Evolutionary conservation across 1,140 invertebrate species (phyloP).

Genomic region (Drosophila sechellia): DNA sequence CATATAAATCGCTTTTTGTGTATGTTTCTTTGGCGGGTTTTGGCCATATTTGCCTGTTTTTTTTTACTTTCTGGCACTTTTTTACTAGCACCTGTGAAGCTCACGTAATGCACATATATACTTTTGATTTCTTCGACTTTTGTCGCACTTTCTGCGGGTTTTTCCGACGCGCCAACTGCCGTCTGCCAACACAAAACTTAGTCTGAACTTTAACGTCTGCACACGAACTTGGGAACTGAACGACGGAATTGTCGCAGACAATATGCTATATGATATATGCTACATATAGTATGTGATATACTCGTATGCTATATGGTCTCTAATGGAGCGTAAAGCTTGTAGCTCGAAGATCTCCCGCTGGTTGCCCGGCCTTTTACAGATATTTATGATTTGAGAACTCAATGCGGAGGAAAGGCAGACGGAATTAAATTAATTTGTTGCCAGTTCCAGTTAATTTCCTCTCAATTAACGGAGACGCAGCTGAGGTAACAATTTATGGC

Average conservation of each 20-base stretch:
- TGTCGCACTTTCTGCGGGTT: constrained; percentile 54
- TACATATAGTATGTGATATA: not conserved
- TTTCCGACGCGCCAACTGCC: constrained; percentile 66
- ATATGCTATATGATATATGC: constrained; percentile 6
- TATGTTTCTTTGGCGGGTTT: constrained; percentile 15
- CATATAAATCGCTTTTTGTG: constrained; percentile 61
- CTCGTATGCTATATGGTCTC: constrained; percentile 31
- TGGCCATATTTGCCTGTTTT: constrained; percentile 9
- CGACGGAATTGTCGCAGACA: constrained; percentile 30
- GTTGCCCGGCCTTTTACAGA: constrained; percentile 72
- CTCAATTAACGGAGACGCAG: constrained; percentile 65
- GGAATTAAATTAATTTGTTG: constrained; percentile 75
- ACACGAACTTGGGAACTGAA: constrained; percentile 30
- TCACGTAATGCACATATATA: constrained; percentile 34
- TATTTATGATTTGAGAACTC: constrained; percentile 80
- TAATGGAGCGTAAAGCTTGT: constrained; percentile 64
- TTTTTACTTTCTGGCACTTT: constrained; percentile 23
- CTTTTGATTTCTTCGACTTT: constrained; percentile 22
- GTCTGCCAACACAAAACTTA: constrained; percentile 69
- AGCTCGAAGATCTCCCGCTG: constrained; percentile 40
- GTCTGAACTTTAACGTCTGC: constrained; percentile 69
- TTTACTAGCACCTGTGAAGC: constrained; percentile 26
- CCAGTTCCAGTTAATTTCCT: constrained; percentile 73
- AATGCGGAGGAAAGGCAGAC: constrained; percentile 10
- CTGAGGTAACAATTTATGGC: constrained; percentile 36